Conservation (phyloP, 1,140 invertebrate species). For the Diachasma alloeum region DNA sequence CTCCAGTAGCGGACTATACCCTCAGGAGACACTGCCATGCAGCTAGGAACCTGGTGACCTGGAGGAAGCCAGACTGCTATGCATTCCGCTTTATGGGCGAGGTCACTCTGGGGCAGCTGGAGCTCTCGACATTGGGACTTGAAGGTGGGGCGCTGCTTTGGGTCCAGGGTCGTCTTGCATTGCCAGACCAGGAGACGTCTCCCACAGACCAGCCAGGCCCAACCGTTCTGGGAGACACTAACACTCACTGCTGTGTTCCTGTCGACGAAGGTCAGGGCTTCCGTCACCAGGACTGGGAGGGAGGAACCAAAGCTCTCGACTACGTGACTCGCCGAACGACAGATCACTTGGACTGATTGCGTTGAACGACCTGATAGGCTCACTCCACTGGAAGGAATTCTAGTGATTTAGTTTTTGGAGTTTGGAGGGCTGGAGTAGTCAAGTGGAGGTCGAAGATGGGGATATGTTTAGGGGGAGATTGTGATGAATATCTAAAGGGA, state of each 20-base stretch:
- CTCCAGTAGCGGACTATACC: slow-evolving; percentile 92
- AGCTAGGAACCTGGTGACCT: slow-evolving; percentile 80
- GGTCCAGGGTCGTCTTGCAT: slow-evolving; percentile 68
- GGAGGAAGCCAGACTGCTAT: slow-evolving; percentile 79
- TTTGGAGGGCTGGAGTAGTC: too few species aligned
- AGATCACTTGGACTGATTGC: slow-evolving; percentile 75
- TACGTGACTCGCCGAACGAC: slow-evolving; percentile 72
- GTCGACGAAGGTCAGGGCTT: slow-evolving; percentile 84
- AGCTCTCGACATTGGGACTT: slow-evolving; percentile 80
- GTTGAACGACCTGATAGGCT: slow-evolving; percentile 71
- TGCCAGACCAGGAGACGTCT: slow-evolving; percentile 88
- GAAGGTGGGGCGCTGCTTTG: slow-evolving; percentile 57
- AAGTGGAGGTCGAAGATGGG: too few species aligned
- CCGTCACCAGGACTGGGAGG: slow-evolving; percentile 86
- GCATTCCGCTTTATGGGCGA: slow-evolving; percentile 90
- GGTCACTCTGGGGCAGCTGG: slow-evolving; percentile 87
- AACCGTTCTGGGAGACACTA: slow-evolving; percentile 72
- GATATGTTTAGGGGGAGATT: too few species aligned
- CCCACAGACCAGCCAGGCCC: slow-evolving; percentile 89
- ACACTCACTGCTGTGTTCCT: slow-evolving; percentile 69
- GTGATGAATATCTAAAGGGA: too few species aligned
- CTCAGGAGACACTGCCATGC: slow-evolving; percentile 92
- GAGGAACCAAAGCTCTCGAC: slow-evolving; percentile 81
- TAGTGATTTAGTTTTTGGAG: too few species aligned
- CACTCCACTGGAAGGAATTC: slow-evolving; percentile 59